Percentiles rank a stretch among this genome's conserved stretches.
Conservation (phyloP, 2,113 vertebrate genomes). For the Oncorhynchus gorbuscha region DNA sequence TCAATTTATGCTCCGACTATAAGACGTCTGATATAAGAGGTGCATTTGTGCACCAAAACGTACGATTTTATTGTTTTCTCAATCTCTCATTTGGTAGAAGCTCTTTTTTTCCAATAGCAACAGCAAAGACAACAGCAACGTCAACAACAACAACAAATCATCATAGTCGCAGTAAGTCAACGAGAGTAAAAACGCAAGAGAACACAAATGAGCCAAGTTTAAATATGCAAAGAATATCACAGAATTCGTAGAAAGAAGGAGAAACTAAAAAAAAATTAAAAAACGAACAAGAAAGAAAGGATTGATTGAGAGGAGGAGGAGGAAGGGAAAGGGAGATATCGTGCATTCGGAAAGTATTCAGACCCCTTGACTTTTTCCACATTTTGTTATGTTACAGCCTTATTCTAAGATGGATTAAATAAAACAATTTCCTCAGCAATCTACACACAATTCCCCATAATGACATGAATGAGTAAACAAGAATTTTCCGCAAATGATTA, state of each 20-base stretch:
- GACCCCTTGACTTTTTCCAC: too few relatives aligned
- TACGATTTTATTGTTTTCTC: slow-evolving; percentile 43
- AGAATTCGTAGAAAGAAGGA: slow-evolving; percentile 66
- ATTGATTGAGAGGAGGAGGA: slow-evolving; percentile 9
- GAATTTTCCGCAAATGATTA: too few relatives aligned
- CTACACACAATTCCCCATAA: too few relatives aligned
- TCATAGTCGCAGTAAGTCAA: slow-evolving; percentile 59
- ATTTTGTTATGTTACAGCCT: too few relatives aligned
- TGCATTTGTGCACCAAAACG: slow-evolving; percentile 52
- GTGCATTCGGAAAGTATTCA: too few relatives aligned
- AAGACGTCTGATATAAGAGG: slow-evolving; percentile 55
- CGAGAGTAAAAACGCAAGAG: slow-evolving; percentile 62
- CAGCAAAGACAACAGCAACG: slow-evolving; percentile 67
- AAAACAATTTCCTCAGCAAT: too few relatives aligned
- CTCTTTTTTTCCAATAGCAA: slow-evolving; percentile 65
- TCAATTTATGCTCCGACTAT: slow-evolving; percentile 43
- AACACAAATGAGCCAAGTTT: slow-evolving; percentile 67
- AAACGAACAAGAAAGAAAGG: slow-evolving; percentile 27
- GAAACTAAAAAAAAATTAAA: slow-evolving; percentile 49
- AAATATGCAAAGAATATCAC: slow-evolving; percentile 78
- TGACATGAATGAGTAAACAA: too few relatives aligned
- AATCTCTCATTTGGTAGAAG: slow-evolving; percentile 77
- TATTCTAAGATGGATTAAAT: too few relatives aligned
- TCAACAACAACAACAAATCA: slow-evolving; percentile 66
- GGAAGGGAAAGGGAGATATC: not conserved